Conservation (phyloP, 2,797 vertebrate genomes). For the Buceros bicornis region DNA sequence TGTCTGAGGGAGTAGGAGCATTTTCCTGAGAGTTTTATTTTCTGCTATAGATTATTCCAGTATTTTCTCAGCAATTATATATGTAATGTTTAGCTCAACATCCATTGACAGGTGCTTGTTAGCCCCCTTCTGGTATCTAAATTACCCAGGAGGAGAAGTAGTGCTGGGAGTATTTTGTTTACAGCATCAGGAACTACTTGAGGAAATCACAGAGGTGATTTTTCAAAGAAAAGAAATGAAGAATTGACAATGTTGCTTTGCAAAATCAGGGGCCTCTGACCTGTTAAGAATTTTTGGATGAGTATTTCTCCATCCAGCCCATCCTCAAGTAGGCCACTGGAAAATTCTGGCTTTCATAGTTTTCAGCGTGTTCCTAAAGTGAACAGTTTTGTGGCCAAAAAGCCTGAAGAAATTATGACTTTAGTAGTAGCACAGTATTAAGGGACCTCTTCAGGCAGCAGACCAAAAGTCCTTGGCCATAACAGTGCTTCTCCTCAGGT, state of each 20-base stretch:
- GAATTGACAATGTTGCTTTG: neutral
- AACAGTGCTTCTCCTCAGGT: neutral
- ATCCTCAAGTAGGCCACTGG: neutral
- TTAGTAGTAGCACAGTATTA: neutral
- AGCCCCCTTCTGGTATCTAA: neutral
- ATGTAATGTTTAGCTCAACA: neutral
- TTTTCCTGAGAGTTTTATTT: neutral
- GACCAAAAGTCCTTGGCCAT: neutral
- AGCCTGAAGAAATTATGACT: neutral
- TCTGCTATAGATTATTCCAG: neutral
- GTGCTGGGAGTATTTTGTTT: neutral
- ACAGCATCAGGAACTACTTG: neutral
- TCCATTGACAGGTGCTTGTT: neutral
- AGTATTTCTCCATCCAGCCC: neutral
- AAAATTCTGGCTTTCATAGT: neutral
- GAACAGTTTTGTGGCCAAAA: neutral
- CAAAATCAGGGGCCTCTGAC: neutral
- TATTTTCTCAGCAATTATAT: neutral
- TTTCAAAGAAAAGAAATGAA: neutral
- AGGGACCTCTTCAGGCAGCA: neutral
- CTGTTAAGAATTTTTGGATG: neutral
- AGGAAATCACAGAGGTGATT: neutral
- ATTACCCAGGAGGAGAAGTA: neutral
- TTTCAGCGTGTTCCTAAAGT: neutral
- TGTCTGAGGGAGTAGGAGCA: fast-evolving